These are phyloP conservation scores for Chroicocephalus ridibundus DNA, from an alignment of 2,113 vertebrate genomes.

Conservation along the genomic window DNA sequence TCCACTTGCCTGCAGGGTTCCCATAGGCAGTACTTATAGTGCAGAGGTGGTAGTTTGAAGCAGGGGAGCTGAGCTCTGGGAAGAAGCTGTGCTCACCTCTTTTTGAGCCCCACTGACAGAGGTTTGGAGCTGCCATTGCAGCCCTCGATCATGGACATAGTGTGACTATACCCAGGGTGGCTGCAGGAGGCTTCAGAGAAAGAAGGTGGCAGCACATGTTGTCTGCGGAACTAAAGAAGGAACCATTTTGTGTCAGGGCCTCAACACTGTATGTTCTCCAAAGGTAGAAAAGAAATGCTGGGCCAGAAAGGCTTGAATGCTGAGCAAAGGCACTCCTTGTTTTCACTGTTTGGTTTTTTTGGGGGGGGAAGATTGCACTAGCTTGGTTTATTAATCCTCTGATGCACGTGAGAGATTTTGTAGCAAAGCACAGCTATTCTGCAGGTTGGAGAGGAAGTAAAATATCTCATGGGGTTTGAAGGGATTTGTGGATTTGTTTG, in stretches of 20 bases:
- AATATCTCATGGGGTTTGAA: background rate
- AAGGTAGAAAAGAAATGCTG: background rate
- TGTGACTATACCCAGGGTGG: background rate
- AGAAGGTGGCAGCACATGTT: background rate
- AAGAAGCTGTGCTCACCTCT: background rate
- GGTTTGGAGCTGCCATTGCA: background rate
- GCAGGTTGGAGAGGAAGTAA: background rate
- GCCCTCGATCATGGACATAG: background rate
- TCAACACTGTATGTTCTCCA: background rate
- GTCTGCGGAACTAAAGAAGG: background rate
- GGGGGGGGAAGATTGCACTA: background rate
- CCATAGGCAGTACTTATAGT: rapidly evolving
- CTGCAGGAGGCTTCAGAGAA: background rate
- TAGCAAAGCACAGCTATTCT: background rate
- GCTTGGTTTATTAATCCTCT: background rate
- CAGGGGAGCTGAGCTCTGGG: background rate
- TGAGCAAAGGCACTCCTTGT: background rate
- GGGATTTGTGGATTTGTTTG: background rate
- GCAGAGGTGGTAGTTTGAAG: background rate
- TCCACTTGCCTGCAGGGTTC: background rate
- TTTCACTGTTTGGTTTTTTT: background rate
- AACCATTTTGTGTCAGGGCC: background rate
- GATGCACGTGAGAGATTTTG: background rate
- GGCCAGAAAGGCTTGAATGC: background rate
- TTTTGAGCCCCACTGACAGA: background rate